Conservation (phyloP, 2,113 vertebrate species). For the Rousettus leschenaultii region DNA sequence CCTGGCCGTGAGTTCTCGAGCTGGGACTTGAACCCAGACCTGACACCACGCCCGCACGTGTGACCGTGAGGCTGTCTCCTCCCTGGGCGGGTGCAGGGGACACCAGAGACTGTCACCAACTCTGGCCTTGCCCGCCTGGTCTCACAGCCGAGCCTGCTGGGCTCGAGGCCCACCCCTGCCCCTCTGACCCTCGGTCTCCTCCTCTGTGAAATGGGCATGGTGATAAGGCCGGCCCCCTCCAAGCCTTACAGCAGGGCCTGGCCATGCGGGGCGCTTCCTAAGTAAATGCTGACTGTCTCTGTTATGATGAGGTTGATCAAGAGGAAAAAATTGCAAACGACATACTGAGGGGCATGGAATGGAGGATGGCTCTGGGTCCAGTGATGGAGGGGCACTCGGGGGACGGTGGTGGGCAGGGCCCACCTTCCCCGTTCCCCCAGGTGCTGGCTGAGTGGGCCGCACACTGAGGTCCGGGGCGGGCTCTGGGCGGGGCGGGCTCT, state of each 20-base stretch:
- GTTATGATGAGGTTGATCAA: background rate
- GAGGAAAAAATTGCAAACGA: background rate
- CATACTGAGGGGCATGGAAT: background rate
- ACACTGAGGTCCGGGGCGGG: too few relatives aligned
- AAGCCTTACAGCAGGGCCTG: background rate
- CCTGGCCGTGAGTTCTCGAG: background rate
- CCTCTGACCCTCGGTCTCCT: background rate
- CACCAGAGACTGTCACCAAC: background rate
- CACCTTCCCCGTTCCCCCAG: background rate
- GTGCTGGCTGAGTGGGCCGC: too few relatives aligned
- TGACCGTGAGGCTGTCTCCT: background rate
- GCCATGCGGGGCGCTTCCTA: background rate
- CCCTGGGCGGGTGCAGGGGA: fast-evolving
- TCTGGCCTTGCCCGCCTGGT: background rate
- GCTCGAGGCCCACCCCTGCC: background rate
- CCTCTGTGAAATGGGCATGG: background rate
- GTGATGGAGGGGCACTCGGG: fast-evolving
- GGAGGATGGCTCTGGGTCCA: background rate
- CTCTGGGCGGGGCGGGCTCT: background rate
- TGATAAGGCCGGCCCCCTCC: fast-evolving
- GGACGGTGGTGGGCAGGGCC: background rate
- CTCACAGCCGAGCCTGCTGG: background rate
- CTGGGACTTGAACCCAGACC: background rate
- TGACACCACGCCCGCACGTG: background rate
- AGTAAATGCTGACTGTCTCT: background rate